A percentile compares a stretch with the other conserved stretches of the same genome.
phyloP scores from a whole-genome alignment of 1,140 invertebrate genomes.

The Diplogasteroides magnus region DNA sequence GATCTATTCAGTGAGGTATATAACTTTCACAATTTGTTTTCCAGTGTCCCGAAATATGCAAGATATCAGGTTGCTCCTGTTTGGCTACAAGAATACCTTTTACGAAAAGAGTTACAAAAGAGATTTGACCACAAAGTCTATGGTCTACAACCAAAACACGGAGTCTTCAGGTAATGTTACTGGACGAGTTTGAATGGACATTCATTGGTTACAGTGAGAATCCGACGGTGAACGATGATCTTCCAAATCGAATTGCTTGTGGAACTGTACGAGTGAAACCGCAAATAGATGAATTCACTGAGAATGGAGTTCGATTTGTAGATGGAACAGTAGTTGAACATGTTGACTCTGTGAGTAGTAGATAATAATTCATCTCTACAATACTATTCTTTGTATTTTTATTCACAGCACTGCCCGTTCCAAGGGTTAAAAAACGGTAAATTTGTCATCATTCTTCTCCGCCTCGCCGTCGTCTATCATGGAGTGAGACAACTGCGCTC shows the following conservation, averaged over 20 bases:
- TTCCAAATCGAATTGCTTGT: conserved; percentile 58
- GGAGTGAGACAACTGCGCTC: too few relatives aligned
- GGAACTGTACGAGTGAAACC: conserved; percentile 56
- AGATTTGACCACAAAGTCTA: conserved; percentile 59
- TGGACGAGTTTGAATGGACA: neutral
- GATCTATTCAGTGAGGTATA: neutral
- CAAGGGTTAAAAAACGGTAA: too few relatives aligned
- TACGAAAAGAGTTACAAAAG: too few relatives aligned
- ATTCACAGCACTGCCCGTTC: too few relatives aligned
- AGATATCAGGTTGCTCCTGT: too few relatives aligned
- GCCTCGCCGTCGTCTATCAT: too few relatives aligned
- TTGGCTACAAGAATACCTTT: too few relatives aligned
- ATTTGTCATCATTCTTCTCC: too few relatives aligned
- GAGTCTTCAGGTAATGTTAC: conserved; percentile 38
- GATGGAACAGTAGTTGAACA: conserved; percentile 48
- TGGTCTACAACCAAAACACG: conserved; percentile 57
- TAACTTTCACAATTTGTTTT: neutral
- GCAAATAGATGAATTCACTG: conserved; percentile 55
- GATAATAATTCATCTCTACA: neutral
- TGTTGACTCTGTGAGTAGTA: conserved; percentile 33
- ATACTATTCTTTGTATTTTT: too few relatives aligned
- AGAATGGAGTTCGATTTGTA: conserved; percentile 55
- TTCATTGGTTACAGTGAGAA: conserved; percentile 46
- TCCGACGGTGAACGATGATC: conserved; percentile 60
- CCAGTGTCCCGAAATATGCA: too few relatives aligned